Conservation (phyloP, 2,113 vertebrate species). For the Bujurquina vittata region DNA sequence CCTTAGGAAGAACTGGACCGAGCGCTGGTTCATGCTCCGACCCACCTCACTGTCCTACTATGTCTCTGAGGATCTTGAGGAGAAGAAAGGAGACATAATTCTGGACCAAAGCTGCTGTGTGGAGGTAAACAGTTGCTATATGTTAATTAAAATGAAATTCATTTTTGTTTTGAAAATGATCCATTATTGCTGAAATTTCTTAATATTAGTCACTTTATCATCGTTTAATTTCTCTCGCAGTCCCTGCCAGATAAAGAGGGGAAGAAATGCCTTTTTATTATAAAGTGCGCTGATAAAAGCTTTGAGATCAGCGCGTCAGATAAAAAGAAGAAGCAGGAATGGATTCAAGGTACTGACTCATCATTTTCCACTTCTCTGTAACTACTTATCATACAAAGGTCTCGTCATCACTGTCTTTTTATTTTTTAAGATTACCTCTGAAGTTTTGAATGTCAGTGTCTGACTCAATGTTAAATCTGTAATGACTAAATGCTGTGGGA, state of each 20-base stretch:
- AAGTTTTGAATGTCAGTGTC: neutral
- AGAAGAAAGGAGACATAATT: constrained; percentile 91
- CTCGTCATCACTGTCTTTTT: neutral
- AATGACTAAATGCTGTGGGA: neutral
- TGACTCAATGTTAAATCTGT: neutral
- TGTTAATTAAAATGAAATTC: neutral
- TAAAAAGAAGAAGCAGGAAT: constrained; percentile 98
- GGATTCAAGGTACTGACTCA: constrained; percentile 89
- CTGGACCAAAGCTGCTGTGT: constrained; percentile 89
- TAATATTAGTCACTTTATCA: too few relatives aligned
- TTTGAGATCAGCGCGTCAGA: constrained; percentile 96
- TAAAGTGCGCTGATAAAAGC: constrained; percentile 91
- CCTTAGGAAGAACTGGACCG: constrained; percentile 96
- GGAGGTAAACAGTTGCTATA: constrained; percentile 81
- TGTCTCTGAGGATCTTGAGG: constrained; percentile 88
- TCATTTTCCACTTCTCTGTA: neutral
- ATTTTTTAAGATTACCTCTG: neutral
- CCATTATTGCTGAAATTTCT: neutral
- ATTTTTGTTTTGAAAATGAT: neutral
- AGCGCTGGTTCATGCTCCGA: constrained; percentile 95
- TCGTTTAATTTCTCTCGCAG: constrained; percentile 72
- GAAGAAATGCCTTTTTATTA: constrained; percentile 93
- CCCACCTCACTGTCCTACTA: constrained; percentile 91
- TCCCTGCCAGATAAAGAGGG: constrained; percentile 93
- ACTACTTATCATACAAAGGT: neutral